Conservation (phyloP, 2,888 invertebrate genomes). For the Campoletis raptor region DNA sequence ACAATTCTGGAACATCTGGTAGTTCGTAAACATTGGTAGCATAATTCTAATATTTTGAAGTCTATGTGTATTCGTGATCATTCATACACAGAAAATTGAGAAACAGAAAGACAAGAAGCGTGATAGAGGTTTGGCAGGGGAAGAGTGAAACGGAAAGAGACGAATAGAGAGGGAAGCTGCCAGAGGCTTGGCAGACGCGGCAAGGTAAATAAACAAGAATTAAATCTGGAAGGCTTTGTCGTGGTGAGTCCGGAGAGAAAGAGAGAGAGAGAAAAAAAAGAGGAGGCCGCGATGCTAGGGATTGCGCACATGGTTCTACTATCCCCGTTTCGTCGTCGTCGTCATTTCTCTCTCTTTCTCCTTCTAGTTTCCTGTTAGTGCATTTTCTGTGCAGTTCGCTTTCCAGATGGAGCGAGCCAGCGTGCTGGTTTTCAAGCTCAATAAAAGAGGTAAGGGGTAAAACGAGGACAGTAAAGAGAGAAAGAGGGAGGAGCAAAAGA, state of each 20-base stretch:
- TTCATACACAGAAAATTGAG: slow-evolving; percentile 46
- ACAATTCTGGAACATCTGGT: slow-evolving; percentile 81
- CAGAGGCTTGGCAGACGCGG: slow-evolving; percentile 73
- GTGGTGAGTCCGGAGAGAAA: slow-evolving; percentile 60
- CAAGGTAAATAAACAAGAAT: slow-evolving; percentile 84
- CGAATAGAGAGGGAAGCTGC: slow-evolving; percentile 68
- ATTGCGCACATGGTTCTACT: slow-evolving; percentile 65
- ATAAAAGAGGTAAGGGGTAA: slow-evolving; percentile 51
- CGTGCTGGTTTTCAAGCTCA: slow-evolving; percentile 69
- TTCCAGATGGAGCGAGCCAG: slow-evolving; percentile 63
- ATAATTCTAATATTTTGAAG: neutral
- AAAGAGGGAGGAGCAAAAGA: slow-evolving; percentile 34
- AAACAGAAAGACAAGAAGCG: slow-evolving; percentile 61
- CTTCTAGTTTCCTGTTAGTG: slow-evolving; percentile 55
- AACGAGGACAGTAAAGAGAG: slow-evolving; percentile 36
- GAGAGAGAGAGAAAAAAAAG: slow-evolving; percentile 20
- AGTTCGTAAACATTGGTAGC: slow-evolving; percentile 81
- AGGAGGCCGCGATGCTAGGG: slow-evolving; percentile 28
- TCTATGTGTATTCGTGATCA: slow-evolving; percentile 23
- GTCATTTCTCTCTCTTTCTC: slow-evolving; percentile 3
- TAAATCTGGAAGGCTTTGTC: slow-evolving; percentile 83
- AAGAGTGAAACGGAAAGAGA: slow-evolving; percentile 66
- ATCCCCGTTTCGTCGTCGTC: slow-evolving; percentile 34
- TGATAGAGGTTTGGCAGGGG: slow-evolving; percentile 70
- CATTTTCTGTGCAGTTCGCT: slow-evolving; percentile 40